A percentile compares a stretch with the other conserved stretches of the same genome.
Conservation (phyloP, 2,888 invertebrate species). For the Podabrus alpinus region DNA sequence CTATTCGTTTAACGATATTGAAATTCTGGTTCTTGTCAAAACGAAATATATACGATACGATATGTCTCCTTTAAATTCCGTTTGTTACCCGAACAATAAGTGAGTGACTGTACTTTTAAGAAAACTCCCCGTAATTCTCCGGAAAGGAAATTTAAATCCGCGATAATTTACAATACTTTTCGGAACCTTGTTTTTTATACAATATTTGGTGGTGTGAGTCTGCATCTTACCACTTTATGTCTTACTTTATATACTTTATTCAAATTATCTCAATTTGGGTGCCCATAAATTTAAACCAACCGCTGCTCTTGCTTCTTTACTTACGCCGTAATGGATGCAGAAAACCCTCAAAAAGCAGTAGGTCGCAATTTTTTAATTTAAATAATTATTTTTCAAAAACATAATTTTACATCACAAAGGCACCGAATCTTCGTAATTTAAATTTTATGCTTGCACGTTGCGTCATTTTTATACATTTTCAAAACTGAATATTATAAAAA, state of each 20-base stretch:
- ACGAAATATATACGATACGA: background rate
- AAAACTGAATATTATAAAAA: background rate
- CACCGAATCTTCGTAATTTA: background rate
- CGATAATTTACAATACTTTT: background rate
- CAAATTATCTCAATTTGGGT: conserved; percentile 25
- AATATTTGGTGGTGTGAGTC: conserved; percentile 1
- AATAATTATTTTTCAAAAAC: background rate
- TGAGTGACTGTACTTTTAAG: background rate
- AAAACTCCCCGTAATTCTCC: background rate
- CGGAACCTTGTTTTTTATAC: background rate
- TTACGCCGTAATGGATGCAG: conserved; percentile 9
- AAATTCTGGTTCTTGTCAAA: background rate
- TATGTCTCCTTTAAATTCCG: background rate
- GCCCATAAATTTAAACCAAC: conserved; percentile 21
- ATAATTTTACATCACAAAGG: background rate
- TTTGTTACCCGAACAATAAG: background rate
- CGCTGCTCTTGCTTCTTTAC: conserved; percentile 13
- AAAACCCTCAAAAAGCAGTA: conserved; percentile 7
- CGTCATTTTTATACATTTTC: background rate
- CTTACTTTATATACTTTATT: conserved; percentile 21
- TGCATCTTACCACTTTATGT: conserved; percentile 13
- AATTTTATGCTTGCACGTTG: background rate
- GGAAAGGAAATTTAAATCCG: background rate
- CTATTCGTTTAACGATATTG: background rate
- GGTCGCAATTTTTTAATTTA: background rate